These are phyloP conservation scores for Drosophila simulans DNA, from an alignment of 1,140 invertebrate species.

Conservation along the genomic window DNA sequence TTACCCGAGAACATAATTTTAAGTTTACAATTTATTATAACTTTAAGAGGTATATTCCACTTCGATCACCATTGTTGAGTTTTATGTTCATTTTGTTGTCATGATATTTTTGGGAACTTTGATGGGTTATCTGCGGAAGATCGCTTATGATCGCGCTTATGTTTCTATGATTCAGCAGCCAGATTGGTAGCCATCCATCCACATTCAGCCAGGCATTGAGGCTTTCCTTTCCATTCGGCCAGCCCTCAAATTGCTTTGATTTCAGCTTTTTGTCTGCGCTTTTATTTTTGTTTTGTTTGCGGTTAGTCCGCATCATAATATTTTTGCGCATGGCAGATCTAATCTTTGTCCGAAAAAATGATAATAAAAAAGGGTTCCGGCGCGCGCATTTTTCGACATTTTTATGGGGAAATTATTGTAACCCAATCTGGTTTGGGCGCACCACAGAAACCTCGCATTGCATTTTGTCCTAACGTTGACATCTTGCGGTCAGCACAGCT, in stretches of 20 bases:
- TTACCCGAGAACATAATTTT: too few relatives aligned
- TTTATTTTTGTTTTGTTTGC: conserved; percentile 57
- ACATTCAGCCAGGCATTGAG: conserved; percentile 61
- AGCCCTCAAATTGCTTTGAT: conserved; percentile 25
- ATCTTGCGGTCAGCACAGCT: conserved; percentile 44
- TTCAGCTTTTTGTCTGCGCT: conserved; percentile 32
- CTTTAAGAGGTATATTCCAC: background rate
- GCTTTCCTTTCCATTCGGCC: conserved; percentile 37
- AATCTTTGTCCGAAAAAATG: conserved; percentile 62
- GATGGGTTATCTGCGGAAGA: conserved; percentile 63
- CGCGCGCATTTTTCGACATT: conserved; percentile 69
- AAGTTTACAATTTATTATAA: too few relatives aligned
- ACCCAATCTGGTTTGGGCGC: conserved; percentile 60
- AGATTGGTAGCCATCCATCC: conserved; percentile 74
- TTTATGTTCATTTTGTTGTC: conserved; percentile 15
- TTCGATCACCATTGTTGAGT: background rate
- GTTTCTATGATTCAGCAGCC: conserved; percentile 79
- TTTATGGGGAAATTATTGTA: conserved; percentile 82
- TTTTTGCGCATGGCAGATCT: conserved; percentile 80
- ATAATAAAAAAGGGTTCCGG: conserved; percentile 52
- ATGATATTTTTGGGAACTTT: conserved; percentile 25
- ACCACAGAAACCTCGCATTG: conserved; percentile 72
- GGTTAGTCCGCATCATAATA: conserved; percentile 73
- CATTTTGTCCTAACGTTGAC: conserved; percentile 80
- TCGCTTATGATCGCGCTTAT: conserved; percentile 77